Evolutionary conservation across 2,888 invertebrate genomes (phyloP).

Genomic region (Allygus modestus): DNA sequence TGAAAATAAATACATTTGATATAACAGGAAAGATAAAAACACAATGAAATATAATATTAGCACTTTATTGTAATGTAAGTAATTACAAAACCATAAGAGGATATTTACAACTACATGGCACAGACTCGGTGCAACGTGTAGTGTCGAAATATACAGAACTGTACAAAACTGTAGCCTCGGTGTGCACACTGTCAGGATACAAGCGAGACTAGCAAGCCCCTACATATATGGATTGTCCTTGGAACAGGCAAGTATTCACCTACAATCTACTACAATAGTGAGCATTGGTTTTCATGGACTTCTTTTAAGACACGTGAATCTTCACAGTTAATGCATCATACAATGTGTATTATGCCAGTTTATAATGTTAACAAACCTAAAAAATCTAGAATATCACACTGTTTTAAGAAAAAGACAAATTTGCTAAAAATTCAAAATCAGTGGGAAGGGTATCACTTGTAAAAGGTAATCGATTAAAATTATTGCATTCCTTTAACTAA

Average conservation of each 20-base stretch:
- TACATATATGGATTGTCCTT: neutral
- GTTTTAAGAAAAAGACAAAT: no score
- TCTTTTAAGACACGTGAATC: slow-evolving; percentile 2
- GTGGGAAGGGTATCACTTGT: no score
- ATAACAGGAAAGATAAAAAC: neutral
- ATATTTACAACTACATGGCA: slow-evolving; percentile 59
- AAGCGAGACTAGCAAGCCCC: slow-evolving; percentile 1
- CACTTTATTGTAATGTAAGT: slow-evolving; percentile 43
- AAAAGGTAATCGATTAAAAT: no score
- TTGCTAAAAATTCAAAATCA: no score
- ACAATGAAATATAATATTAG: slow-evolving; percentile 29
- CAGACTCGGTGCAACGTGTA: slow-evolving; percentile 40
- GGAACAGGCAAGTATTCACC: neutral
- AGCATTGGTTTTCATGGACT: slow-evolving; percentile 1
- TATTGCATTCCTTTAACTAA: no score
- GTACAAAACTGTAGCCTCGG: slow-evolving; percentile 15
- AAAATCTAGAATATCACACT: no score
- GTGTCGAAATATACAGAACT: slow-evolving; percentile 42
- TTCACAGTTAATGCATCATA: slow-evolving; percentile 3
- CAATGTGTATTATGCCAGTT: neutral
- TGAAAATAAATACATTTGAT: no score
- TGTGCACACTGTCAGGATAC: neutral
- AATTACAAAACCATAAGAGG: slow-evolving; percentile 45
- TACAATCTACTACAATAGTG: slow-evolving; percentile 14
- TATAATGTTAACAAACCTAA: neutral